phyloP scores from a whole-genome alignment of 2,113 vertebrate genomes.

The Pyxicephalus adspersus region DNA sequence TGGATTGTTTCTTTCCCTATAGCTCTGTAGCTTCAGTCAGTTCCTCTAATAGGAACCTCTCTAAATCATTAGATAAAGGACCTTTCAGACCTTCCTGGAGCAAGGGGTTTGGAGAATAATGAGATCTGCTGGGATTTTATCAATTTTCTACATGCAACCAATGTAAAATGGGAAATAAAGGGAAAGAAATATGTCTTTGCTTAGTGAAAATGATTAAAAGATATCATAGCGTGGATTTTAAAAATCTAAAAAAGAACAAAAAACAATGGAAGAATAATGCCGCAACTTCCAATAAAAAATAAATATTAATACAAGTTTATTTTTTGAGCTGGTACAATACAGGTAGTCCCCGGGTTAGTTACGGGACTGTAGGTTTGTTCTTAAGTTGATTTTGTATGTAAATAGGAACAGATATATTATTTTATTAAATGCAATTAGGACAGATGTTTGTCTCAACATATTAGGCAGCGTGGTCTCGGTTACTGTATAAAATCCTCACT shows the following conservation, averaged over 20 bases:
- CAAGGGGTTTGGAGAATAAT: slow-evolving; percentile 35
- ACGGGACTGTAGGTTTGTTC: too few species aligned
- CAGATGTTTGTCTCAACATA: too few species aligned
- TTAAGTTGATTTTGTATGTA: too few species aligned
- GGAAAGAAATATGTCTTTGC: slow-evolving; percentile 34
- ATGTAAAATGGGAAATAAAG: slow-evolving; percentile 31
- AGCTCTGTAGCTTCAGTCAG: neutral
- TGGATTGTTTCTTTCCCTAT: slow-evolving; percentile 1
- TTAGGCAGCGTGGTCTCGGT: too few species aligned
- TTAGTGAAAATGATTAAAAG: neutral
- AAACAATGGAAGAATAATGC: neutral
- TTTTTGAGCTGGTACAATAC: too few species aligned
- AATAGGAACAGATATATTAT: too few species aligned
- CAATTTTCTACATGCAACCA: slow-evolving; percentile 47
- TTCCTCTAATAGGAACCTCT: slow-evolving; percentile 40
- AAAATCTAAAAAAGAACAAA: neutral
- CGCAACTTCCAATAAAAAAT: too few species aligned
- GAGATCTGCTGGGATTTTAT: slow-evolving; percentile 51
- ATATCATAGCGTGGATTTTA: neutral
- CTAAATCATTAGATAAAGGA: slow-evolving; percentile 48
- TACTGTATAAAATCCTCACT: too few species aligned
- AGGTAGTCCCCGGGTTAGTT: too few species aligned
- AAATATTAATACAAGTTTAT: neutral
- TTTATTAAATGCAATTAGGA: too few species aligned
- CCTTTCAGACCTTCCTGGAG: slow-evolving; percentile 32